Base-by-base conservation (phyloP, 2,888 invertebrate genomes). In the Phania funesta region DNA sequence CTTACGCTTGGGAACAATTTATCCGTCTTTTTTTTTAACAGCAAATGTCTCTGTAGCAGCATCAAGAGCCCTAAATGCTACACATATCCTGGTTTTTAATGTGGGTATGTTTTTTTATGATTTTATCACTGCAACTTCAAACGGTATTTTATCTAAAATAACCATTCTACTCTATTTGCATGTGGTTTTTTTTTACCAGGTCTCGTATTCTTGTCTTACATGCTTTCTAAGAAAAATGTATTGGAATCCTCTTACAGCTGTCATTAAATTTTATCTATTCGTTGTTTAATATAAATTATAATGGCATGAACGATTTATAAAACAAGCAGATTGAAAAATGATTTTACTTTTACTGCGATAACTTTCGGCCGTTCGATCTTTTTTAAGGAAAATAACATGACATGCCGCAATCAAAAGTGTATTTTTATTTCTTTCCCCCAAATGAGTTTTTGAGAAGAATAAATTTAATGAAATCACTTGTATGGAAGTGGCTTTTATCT, bases 1-100 rank as follows among this genome's bases (percentile, higher is more conserved):
- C 29, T 58, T 65, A 58, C 65, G 41, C 65, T 56, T 65, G 75
- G 65, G 65, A 75, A 48, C 65, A 41, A 38, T 65, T 75, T 75
- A n/a, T n/a, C n/a, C 26, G 20, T 26, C 18, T 38, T 35, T 38
- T 38, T 8, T 67, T 26, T 58, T 29, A 9, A 20, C 38, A n/a
- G 9, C 24, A 20, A 20, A 38, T 52, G 6, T 64, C 22, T 50
- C 26, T 64, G 48, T 54, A 32, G 35, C 50, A 41, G 64, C 35
- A 60, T 74, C 50, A 76, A 64, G 29, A 74, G 24, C 32, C 24
- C 44, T 44, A 22, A 44, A 54, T 54, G 41, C 4, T 41, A 64
- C 48, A 29, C 29, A 24, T 52, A 44, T 52, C 52, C 60, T 32
- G 13, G n/a, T 44, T 29, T 29, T 48, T 29, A 29, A 6, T 16